Evolutionary conservation across 2,797 vertebrate genomes (phyloP).

Genomic region (Gymnocypris eckloni): DNA sequence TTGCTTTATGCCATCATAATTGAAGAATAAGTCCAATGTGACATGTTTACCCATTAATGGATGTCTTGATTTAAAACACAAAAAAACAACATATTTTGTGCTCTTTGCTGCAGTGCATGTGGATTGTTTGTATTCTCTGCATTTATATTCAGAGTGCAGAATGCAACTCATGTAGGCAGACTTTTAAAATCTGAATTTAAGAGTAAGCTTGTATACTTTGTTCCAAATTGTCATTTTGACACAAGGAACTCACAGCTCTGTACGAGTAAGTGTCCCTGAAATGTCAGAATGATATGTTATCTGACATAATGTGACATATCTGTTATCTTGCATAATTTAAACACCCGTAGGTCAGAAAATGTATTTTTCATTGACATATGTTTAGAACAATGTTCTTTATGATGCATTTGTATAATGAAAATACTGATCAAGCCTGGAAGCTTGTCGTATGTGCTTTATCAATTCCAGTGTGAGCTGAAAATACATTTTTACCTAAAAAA

Average conservation of each 20-base stretch:
- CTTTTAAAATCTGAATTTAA: slow-evolving; percentile 12
- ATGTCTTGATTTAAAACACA: slow-evolving; percentile 19
- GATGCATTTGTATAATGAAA: background rate
- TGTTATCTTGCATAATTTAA: slow-evolving; percentile 20
- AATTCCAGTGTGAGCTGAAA: background rate
- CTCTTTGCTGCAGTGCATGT: background rate
- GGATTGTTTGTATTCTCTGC: background rate
- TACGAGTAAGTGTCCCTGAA: slow-evolving; percentile 3
- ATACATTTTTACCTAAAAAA: slow-evolving; percentile 13
- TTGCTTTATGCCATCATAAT: slow-evolving; percentile 14
- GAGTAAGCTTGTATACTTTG: background rate
- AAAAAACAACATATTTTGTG: background rate
- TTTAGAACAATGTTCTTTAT: background rate
- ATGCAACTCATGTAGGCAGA: background rate
- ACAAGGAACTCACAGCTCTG: background rate
- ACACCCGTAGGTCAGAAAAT: background rate
- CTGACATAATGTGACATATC: background rate
- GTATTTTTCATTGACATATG: background rate
- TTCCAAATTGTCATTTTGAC: slow-evolving; percentile 10
- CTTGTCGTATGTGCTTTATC: background rate
- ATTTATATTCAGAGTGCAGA: slow-evolving; percentile 7
- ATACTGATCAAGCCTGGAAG: background rate
- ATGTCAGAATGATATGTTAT: slow-evolving; percentile 7
- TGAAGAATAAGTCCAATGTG: slow-evolving; percentile 40
- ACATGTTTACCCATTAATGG: slow-evolving; percentile 32